Base-by-base conservation (phyloP, 2,113 vertebrate species). In the Benitochromis conjunctus region DNA sequence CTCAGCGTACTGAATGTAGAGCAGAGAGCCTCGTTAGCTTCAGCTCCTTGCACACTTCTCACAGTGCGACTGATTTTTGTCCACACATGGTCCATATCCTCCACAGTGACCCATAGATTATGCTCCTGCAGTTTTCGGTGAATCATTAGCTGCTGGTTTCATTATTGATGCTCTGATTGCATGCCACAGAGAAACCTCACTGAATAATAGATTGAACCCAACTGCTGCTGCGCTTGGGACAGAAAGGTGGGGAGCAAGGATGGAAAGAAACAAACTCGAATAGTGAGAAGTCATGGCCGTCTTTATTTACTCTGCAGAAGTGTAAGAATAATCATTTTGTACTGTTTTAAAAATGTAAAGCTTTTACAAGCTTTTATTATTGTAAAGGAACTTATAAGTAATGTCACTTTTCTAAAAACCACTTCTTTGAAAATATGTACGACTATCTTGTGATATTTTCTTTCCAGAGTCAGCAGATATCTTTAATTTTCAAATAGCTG, bases 121-220 rank as follows among this genome's bases (percentile, higher is more conserved):
- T 24, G 3, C 82, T 83, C 66, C 58, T 60, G 87, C 86, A 81
- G 81, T 31, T 82, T 88, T 89, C 18, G 84, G 83, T 91, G 86
- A 90, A 84, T 92, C 82, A 91, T 91, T 84, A 84, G 80, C 84
- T 48, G 43, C 79, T 55, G 38, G 48, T 79, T 91, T 26, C 29
- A 91, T 92, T 91, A 92, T 90, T 91, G 82, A 91, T 91, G 90
- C 9, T 21, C 5, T 83, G 90, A 85, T 89, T 85, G 84, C 80
- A 85, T 66, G 86, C 79, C 9, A 62, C 60, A 82, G 79, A 79
- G 79, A 88, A 81, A 55, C 26, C n/a, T 81, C 21, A 4, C 38
- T 92, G 89, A 91, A 91, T 92, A 91, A 93, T 93, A 29, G 66
- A 93, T 88, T 55, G n/a, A 79, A 74, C 41, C 24, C 3, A 4